Evolutionary conservation across 2,113 vertebrate genomes (phyloP).

Genomic region (Centropristis striata): DNA sequence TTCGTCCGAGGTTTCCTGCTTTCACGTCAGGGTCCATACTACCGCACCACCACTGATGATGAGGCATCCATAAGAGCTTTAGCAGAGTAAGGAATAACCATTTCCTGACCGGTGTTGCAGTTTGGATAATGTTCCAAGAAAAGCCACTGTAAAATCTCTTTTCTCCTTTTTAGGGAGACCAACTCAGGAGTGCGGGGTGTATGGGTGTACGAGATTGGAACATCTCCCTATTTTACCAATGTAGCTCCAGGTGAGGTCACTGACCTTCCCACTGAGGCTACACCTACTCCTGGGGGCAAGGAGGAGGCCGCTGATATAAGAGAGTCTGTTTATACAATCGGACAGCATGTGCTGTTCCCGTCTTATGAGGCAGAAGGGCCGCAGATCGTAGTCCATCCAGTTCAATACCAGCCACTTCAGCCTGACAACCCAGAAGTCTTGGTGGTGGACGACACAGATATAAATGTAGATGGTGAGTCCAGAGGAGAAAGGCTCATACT

Average conservation of each 20-base stretch:
- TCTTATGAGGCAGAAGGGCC: conserved; percentile 44
- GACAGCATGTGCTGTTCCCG: conserved; percentile 58
- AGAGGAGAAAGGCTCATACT: background rate
- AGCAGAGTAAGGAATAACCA: conserved; percentile 83
- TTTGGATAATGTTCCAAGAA: background rate
- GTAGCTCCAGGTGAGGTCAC: conserved; percentile 87
- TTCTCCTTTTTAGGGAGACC: conserved; percentile 84
- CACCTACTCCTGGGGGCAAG: background rate
- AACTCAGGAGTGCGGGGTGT: conserved; percentile 91
- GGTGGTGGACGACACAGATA: conserved; percentile 84
- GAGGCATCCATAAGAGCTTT: conserved; percentile 87
- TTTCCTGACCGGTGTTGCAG: background rate
- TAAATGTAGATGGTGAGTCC: conserved; percentile 89
- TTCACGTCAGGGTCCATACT: conserved; percentile 87
- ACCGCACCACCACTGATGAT: conserved; percentile 86
- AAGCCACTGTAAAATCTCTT: background rate
- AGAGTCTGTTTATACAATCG: conserved; percentile 20
- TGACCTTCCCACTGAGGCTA: conserved; percentile 53
- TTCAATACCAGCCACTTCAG: conserved; percentile 79
- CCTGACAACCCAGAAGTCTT: conserved; percentile 87
- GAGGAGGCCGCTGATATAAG: background rate
- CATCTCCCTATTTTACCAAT: conserved; percentile 81
- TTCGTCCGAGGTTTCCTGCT: conserved; percentile 80
- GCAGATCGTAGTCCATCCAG: conserved; percentile 73
- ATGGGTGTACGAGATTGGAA: conserved; percentile 94